phyloP scores from a whole-genome alignment of 2,888 invertebrate genomes.

The Parapristionchus giblindavisi region DNA sequence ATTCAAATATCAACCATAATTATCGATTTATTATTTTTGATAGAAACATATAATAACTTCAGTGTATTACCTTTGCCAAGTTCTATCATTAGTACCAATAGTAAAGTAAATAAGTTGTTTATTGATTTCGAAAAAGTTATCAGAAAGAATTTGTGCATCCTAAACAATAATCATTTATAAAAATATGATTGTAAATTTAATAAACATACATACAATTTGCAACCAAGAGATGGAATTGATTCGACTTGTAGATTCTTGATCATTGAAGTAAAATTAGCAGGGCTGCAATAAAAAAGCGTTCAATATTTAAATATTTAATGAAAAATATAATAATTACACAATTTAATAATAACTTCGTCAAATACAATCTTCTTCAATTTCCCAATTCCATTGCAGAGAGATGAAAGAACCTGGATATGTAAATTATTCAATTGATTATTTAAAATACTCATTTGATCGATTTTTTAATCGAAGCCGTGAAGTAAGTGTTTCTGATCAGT shows the following conservation, averaged over 20 bases:
- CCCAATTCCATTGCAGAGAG: background rate
- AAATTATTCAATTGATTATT: too few relatives aligned
- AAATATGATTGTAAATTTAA: too few relatives aligned
- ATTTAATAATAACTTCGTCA: background rate
- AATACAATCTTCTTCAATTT: constrained; percentile 1
- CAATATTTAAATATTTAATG: background rate
- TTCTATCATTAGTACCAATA: constrained; percentile 16
- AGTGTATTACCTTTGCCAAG: constrained; percentile 4
- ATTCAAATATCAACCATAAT: too few relatives aligned
- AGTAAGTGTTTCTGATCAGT: too few relatives aligned
- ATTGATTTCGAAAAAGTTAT: constrained; percentile 12
- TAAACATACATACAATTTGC: constrained; percentile 21
- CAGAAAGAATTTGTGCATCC: constrained; percentile 6
- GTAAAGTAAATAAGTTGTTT: constrained; percentile 1
- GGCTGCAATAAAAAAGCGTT: background rate
- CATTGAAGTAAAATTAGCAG: background rate
- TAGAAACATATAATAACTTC: background rate
- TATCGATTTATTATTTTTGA: background rate
- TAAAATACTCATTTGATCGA: too few relatives aligned
- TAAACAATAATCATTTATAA: too few relatives aligned
- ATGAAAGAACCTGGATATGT: constrained; percentile 17
- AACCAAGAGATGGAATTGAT: constrained; percentile 14
- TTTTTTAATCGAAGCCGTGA: too few relatives aligned
- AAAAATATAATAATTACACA: background rate
- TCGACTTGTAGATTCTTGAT: background rate